These are phyloP conservation scores for Balearica regulorum DNA, from an alignment of 2,797 vertebrate species.

Conservation along the genomic window DNA sequence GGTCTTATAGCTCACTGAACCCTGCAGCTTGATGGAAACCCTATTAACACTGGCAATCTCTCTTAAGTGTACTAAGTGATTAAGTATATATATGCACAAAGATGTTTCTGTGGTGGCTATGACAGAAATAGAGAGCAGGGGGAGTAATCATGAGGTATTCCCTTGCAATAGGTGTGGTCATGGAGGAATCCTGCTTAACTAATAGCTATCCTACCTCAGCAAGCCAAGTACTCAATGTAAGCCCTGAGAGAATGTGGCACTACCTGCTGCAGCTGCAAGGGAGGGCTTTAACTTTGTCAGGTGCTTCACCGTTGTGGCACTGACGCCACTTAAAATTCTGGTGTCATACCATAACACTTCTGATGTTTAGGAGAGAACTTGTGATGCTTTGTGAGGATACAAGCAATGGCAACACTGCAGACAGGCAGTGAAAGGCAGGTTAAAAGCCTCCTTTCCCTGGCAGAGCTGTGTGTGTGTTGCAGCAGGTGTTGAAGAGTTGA, in stretches of 20 bases:
- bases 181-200: background rate
- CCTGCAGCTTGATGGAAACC: background rate
- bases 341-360: fast-evolving
- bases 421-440: background rate
- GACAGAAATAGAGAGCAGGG: background rate
- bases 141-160: background rate
- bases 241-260: fast-evolving
- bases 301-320: background rate
- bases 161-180: background rate
- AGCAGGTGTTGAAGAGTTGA: no score
- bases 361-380: background rate
- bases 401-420: background rate
- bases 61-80: background rate
- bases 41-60: background rate
- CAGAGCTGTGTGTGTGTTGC: background rate
- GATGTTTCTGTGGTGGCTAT: background rate
- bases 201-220: background rate
- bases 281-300: fast-evolving
- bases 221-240: no score
- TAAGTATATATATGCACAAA: background rate
- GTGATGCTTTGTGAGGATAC: background rate
- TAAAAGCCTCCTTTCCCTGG: background rate
- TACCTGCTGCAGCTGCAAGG: background rate
- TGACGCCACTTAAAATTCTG: fast-evolving
- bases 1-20: fast-evolving